Evolutionary conservation across 2,797 vertebrate genomes (phyloP), one percentile per base, ranked within the genome.

Genomic region (Acrocephalus scirpaceus): DNA sequence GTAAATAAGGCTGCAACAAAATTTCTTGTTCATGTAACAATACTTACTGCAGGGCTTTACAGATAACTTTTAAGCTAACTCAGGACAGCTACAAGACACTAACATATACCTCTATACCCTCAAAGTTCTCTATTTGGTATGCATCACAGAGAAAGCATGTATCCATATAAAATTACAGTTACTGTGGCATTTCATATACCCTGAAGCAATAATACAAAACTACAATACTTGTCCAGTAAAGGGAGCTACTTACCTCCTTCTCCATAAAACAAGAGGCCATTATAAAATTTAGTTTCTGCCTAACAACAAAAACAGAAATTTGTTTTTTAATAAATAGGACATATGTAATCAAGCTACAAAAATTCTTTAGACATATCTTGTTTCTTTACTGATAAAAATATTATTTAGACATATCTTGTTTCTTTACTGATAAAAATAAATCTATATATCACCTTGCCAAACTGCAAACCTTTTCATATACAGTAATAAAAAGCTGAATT

Each of bases 221-320:
- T 54, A 82, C 25, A 57, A 57, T 75, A 77, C 14, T 73, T 81
- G 83, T 62, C 88, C 16, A 94, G 81, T 93, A 88, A 94, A 83
- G 66, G 73, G 48, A 96, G 86, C 71, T 96, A 94, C 96, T 98
- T 98, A 99, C 99, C 99, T 98, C 99, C 99, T 98, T 99, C 99
- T 96, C 99, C 99, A 91, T 99, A 99, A 97, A 99, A 99, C 97
- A 99, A 97, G 67, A 99, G 98, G 71, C 99, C 99, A 97, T 99
- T 99, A 97, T 99, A 99, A 98, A 99, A 99, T 95, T 99, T 99
- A 54, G 98, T 99, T 98, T 99, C 99, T 86, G 99, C 99, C 99
- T 99, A 78, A 91, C 93, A 93, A 98, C 58, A 96, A 96, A 96
- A 95, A 61, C 57, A 97, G 74, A 97, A 91, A 97, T 82, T 87